Base-by-base conservation (phyloP, 2,888 invertebrate species). In the Tenthredo scrophulariae region DNA sequence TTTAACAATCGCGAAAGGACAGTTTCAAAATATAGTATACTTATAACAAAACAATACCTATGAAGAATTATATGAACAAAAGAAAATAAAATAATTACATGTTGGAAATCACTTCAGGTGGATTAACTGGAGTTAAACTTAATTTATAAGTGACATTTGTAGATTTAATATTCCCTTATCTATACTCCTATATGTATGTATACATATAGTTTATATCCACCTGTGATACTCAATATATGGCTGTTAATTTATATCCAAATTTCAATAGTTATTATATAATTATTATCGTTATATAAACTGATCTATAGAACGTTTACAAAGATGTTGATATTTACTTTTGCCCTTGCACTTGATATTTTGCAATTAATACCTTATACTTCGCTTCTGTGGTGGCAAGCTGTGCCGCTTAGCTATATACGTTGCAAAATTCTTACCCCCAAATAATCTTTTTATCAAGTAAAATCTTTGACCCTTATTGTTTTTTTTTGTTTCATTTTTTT, bases 281-380 rank as follows among this genome's bases (percentile, higher is more conserved):
- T 86, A 87, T 87, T 86, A 37, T 84, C 50, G 74, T 86, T 50
- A 74, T 84, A 87, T 85, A 85, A 83, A 79, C 85, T 86, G 86
- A 54, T 86, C 86, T 86, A 87, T 87, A 85, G 86, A 87, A 84
- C 85, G 83, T 84, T 87, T 84, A 84, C 83, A 83, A 85, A 83
- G 84, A 86, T 77, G 72, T 85, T 62, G 65, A 79, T 85, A 77
- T 85, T 85, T 74, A 74, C 72, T 82, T 85, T 85, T 85, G 65
- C 82, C 84, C 50, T 77, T 58, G 82, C 65, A 65, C 65, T 65
- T 65, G 62, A 82, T 82, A 62, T 54, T 85, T 85, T 84, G 62
- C 75, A 79, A 43, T 80, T 43, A 74, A 84, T 87, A 83, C 80
- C 46, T 84, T 58, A 46, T 77, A 80, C 50, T 29, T 67, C 1